Base-by-base conservation (phyloP, 2,888 invertebrate genomes). In the Eretmocerus hayati region DNA sequence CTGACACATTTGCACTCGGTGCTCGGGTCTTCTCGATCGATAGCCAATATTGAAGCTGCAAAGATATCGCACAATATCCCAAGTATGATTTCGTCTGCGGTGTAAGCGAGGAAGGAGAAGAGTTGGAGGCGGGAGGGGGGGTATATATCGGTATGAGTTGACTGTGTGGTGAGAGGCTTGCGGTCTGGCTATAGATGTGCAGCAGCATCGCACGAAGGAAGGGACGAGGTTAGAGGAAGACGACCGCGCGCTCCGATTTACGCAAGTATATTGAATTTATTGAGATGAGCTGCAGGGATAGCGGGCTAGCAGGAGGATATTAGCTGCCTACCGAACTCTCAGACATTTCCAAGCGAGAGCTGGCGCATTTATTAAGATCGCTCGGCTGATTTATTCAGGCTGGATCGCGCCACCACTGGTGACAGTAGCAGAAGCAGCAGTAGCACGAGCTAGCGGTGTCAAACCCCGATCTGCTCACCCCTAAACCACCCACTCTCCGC, bases 221-320 rank as follows among this genome's bases (percentile, higher is more conserved):
- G 22, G 20, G 40, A 37, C 26, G 23, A 22, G 53, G 26, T 6
- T 6, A 11, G 54, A 54, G 20, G 38, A 13, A 37, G 39, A 13
- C 6, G 20, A 5, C 20, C 8, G 54, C 59, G n/a, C 59, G 59
- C 59, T 59, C 60, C 66, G 67, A 69, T 70, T 70, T 69, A 66
- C 66, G 69, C 70, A 69, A 69, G 69, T 71, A 71, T 71, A 71
- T 71, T 71, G 70, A 71, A 71, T 71, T 71, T 71, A 71, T 71
- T 71, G 71, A 71, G 71, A 71, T 70, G 71, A 71, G 70, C 69
- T 63, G 65, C 59, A 61, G 56, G 71, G 71, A 71, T 70, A 69
- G 67, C 65, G 64, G n/a, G n/a, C n/a, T n/a, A 61, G 67, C 69
- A 64, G 62, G 67, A 71, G 71, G 71, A 71, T 71, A 71, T 71